phyloP scores from a whole-genome alignment of 2,888 invertebrate genomes.

The Cylloceria caligata region DNA sequence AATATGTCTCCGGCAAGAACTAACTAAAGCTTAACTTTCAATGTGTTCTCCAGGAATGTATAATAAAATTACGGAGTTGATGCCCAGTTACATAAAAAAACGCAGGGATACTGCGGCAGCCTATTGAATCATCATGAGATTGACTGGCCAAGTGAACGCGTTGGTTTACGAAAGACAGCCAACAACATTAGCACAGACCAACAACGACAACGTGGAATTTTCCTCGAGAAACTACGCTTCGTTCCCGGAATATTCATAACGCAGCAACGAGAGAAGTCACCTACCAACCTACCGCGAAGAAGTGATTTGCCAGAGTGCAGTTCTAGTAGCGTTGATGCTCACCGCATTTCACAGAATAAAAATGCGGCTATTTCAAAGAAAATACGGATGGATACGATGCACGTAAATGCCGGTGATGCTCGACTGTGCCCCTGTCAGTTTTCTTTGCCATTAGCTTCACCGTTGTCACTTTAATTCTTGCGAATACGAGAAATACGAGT shows the following conservation, averaged over 20 bases:
- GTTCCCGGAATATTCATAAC: slow-evolving; percentile 65
- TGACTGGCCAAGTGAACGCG: slow-evolving; percentile 27
- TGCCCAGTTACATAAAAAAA: slow-evolving; percentile 41
- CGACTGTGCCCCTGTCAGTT: slow-evolving; percentile 24
- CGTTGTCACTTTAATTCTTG: slow-evolving; percentile 21
- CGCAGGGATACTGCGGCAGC: neutral
- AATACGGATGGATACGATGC: slow-evolving; percentile 22
- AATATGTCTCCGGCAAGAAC: neutral
- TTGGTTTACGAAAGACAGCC: neutral
- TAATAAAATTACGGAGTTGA: slow-evolving; percentile 70
- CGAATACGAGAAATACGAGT: slow-evolving; percentile 31
- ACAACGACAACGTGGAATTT: slow-evolving; percentile 26
- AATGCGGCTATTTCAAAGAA: slow-evolving; percentile 20
- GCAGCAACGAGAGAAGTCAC: neutral
- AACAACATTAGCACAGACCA: neutral
- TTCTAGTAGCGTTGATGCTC: slow-evolving; percentile 16
- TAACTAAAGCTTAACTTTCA: neutral
- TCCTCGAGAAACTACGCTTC: slow-evolving; percentile 22
- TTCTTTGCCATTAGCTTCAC: slow-evolving; percentile 28
- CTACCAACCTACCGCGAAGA: slow-evolving; percentile 33
- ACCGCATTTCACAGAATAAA: slow-evolving; percentile 40
- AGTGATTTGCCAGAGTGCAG: slow-evolving; percentile 9
- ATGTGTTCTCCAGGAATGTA: slow-evolving; percentile 32
- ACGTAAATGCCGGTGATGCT: slow-evolving; percentile 7
- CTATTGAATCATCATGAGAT: slow-evolving; percentile 35